Conservation (phyloP, 2,797 vertebrate genomes). For the Manis pentadactyla region DNA sequence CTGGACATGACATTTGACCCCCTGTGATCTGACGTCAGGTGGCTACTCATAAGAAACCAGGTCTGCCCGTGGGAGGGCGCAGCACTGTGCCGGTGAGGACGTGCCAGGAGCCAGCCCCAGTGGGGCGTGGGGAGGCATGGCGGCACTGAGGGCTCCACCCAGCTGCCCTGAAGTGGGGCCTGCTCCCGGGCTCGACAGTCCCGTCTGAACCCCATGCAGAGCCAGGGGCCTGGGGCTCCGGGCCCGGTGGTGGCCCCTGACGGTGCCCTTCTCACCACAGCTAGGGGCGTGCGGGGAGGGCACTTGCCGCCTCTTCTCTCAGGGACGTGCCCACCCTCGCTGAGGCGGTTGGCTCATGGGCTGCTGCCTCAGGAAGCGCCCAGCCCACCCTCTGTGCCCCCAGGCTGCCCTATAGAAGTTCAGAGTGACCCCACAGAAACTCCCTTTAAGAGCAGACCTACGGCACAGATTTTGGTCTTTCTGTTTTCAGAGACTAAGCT, state of each 20-base stretch:
- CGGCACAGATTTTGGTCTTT: rapidly evolving
- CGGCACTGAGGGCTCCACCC: no score
- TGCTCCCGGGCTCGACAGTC: no score
- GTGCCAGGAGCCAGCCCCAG: not conserved
- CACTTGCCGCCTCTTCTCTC: rapidly evolving
- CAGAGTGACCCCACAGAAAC: not conserved
- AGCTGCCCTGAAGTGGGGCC: no score
- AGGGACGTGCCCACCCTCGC: rapidly evolving
- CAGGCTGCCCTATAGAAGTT: not conserved
- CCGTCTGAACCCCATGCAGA: not conserved
- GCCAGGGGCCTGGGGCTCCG: rapidly evolving
- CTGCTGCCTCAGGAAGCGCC: not conserved
- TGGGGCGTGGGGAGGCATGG: not conserved
- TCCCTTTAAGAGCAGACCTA: not conserved
- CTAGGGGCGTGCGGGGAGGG: rapidly evolving
- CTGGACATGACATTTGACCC: not conserved
- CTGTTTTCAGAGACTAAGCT: not conserved
- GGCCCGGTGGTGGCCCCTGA: rapidly evolving
- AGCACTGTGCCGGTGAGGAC: not conserved
- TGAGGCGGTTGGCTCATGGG: no score
- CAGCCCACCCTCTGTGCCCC: not conserved
- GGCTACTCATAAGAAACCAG: not conserved
- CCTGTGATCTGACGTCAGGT: rapidly evolving
- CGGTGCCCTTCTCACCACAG: not conserved
- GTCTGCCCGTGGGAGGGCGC: no score